phyloP scores from a whole-genome alignment of 2,888 invertebrate species.

The Lasioglossum figueresi region DNA sequence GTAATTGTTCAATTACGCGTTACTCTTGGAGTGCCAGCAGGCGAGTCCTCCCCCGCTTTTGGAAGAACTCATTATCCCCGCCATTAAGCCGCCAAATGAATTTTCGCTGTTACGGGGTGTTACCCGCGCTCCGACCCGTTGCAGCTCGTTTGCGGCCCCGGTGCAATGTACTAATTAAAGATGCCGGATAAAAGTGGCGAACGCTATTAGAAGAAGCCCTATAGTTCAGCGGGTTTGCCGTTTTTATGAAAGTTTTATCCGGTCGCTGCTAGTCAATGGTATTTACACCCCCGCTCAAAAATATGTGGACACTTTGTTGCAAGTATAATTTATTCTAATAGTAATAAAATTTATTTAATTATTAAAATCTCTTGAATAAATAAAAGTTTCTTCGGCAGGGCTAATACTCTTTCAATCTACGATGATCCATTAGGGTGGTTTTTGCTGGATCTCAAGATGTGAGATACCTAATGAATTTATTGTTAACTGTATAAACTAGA shows the following conservation, averaged over 20 bases:
- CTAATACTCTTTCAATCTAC: too few relatives aligned
- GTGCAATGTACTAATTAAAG: conserved; percentile 50
- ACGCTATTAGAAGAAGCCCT: conserved; percentile 24
- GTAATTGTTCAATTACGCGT: conserved; percentile 40
- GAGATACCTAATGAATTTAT: too few relatives aligned
- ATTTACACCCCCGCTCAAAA: too few relatives aligned
- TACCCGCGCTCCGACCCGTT: conserved; percentile 24
- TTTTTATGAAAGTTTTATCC: conserved; percentile 56
- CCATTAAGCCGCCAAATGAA: conserved; percentile 33
- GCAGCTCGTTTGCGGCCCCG: conserved; percentile 23
- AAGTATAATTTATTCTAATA: too few relatives aligned
- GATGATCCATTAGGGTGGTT: too few relatives aligned
- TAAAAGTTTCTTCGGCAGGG: too few relatives aligned
- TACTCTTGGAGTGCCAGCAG: not conserved
- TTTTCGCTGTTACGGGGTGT: conserved; percentile 25
- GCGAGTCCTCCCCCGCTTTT: not conserved
- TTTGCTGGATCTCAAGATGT: too few relatives aligned
- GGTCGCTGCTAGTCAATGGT: conserved; percentile 35
- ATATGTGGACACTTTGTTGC: too few relatives aligned
- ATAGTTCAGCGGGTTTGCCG: conserved; percentile 32
- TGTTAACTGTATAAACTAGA: too few relatives aligned
- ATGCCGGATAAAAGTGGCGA: conserved; percentile 39
- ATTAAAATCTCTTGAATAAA: too few relatives aligned
- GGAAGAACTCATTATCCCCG: conserved; percentile 39
- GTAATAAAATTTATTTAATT: too few relatives aligned